Conservation (phyloP, 2,113 vertebrate genomes). For the Sclerurus mexicanus region DNA sequence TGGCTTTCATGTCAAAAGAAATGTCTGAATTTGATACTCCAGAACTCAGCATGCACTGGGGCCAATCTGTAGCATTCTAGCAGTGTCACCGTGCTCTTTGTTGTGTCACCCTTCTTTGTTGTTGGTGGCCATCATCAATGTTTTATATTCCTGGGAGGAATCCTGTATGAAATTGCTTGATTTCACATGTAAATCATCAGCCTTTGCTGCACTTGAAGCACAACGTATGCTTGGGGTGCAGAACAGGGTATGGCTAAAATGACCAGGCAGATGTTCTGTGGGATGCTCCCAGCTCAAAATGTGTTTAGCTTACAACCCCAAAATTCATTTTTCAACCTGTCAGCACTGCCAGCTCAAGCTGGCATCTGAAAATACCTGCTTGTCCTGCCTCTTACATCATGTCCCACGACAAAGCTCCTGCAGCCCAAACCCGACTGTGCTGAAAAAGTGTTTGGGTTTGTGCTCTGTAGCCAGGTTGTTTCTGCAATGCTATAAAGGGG, state of each 20-base stretch:
- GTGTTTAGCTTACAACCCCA: neutral
- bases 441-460: neutral
- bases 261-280: constrained; percentile 27
- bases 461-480: neutral
- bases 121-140: neutral
- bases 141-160: neutral
- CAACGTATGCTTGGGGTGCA: neutral
- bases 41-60: neutral
- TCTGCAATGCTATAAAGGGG: neutral
- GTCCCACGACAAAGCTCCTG: neutral
- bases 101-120: neutral
- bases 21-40: neutral
- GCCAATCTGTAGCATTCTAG: neutral
- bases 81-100: neutral
- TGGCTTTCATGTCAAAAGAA: neutral
- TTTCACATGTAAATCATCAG: neutral
- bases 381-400: neutral
- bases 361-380: constrained; percentile 11
- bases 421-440: neutral
- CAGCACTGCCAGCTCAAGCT: neutral
- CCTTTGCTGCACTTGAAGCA: neutral
- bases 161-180: neutral
- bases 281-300: constrained; percentile 13
- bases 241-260: neutral
- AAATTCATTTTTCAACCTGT: constrained; percentile 26